Conservation (phyloP, 30 jellyfish, hydroid and myxozoan genomes). For the Aurelia aurita region DNA sequence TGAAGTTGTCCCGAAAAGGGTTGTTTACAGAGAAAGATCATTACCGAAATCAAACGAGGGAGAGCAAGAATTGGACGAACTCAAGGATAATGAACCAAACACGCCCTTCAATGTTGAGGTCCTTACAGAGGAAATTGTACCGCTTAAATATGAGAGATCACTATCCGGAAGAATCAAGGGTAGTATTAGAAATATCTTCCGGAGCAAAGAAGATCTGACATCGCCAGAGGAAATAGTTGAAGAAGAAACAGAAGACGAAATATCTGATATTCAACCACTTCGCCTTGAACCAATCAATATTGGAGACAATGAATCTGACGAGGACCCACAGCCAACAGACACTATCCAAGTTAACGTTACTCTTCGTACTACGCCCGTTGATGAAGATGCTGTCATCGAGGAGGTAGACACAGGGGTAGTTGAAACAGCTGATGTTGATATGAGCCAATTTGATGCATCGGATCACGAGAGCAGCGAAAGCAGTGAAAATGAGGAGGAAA, state of each 20-base stretch:
- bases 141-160: neutral
- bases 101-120: neutral
- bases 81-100: neutral
- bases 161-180: neutral
- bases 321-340: neutral
- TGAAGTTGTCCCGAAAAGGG: neutral
- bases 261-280: constrained; percentile 1
- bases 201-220: neutral
- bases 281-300: neutral
- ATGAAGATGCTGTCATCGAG: neutral
- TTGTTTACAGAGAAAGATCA: neutral
- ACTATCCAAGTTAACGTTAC: no score
- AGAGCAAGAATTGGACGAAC: neutral
- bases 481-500: neutral
- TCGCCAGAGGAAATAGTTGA: neutral
- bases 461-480: no score
- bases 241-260: neutral
- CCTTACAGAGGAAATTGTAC: constrained; percentile 2
- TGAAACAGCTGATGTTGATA: neutral
- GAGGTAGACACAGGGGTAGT: constrained; percentile 1
- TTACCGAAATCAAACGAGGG: neutral
- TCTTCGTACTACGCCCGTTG: no score
- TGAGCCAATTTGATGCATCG: neutral
- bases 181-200: neutral
- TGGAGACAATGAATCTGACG: neutral